A percentile compares a stretch with the other conserved stretches of the same genome.
These are phyloP conservation scores for Sorex maritimensis DNA, from an alignment of 2,797 vertebrate species.

Conservation along the genomic window DNA sequence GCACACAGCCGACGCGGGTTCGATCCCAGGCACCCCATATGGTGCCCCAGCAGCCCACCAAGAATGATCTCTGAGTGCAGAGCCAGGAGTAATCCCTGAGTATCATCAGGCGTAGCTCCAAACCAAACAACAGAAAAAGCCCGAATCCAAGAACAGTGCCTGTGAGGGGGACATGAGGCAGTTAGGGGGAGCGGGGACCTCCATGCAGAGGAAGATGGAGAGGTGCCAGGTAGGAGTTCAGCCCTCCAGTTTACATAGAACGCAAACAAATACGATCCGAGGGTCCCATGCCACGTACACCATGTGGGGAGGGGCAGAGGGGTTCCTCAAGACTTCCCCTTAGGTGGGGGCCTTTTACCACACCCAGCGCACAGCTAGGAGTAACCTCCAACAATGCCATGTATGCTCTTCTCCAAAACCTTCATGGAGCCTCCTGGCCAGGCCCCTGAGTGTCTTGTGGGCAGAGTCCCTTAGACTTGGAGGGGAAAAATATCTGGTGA, in stretches of 20 bases:
- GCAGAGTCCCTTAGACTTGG: constrained; percentile 4
- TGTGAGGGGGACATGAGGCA: neutral
- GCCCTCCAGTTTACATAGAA: neutral
- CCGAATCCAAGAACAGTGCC: too few relatives aligned
- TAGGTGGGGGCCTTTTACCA: neutral
- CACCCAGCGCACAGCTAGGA: neutral
- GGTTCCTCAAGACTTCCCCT: neutral
- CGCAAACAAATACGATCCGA: neutral
- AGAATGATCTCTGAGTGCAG: too few relatives aligned
- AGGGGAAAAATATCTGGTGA: constrained; percentile 29
- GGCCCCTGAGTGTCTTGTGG: neutral
- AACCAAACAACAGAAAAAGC: too few relatives aligned
- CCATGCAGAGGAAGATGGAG: neutral
- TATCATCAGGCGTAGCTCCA: too few relatives aligned
- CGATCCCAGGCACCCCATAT: too few relatives aligned
- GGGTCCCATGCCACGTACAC: too few relatives aligned
- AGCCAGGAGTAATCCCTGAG: too few relatives aligned
- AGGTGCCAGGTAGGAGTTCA: neutral
- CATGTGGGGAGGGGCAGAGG: neutral
- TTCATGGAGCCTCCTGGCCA: neutral
- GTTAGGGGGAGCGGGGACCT: neutral
- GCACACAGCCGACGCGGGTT: too few relatives aligned
- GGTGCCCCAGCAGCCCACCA: too few relatives aligned
- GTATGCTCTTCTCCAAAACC: neutral
- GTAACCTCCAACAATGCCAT: neutral